Conservation (phyloP, 2,113 vertebrate species). For the Bos javanicus region DNA sequence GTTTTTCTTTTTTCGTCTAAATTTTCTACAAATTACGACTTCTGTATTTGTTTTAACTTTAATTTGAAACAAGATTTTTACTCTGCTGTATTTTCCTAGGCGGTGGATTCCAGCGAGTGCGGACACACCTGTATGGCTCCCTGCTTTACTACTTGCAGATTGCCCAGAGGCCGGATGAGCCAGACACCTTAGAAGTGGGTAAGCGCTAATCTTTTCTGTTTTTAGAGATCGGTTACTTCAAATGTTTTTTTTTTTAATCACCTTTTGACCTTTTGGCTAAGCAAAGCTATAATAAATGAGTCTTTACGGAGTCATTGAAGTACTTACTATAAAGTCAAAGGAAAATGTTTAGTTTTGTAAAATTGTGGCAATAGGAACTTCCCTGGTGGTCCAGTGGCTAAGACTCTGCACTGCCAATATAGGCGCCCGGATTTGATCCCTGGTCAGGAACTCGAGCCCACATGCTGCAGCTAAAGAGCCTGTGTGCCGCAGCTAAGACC, state of each 20-base stretch:
- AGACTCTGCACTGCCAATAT: not conserved
- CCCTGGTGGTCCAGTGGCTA: not conserved
- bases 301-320: not conserved
- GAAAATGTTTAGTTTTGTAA: not conserved
- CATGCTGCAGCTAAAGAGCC: not conserved
- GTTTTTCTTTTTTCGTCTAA: constrained; percentile 74
- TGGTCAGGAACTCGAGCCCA: not conserved
- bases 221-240: not conserved
- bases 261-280: not conserved
- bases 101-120: constrained; percentile 96
- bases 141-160: constrained; percentile 97
- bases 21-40: not conserved
- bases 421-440: not conserved
- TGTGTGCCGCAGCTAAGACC: not conserved
- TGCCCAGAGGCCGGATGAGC: constrained; percentile 97
- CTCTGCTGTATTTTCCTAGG: constrained; percentile 76
- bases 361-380: not conserved
- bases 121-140: constrained; percentile 95
- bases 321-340: not conserved
- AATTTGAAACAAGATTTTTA: not conserved
- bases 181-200: constrained; percentile 96
- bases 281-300: not conserved
- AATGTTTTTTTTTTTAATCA: not conserved
- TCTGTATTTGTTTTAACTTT: constrained; percentile 41
- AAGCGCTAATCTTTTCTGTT: not conserved